phyloP scores from a whole-genome alignment of 1,140 invertebrate genomes.

The Megalopta genalis region DNA sequence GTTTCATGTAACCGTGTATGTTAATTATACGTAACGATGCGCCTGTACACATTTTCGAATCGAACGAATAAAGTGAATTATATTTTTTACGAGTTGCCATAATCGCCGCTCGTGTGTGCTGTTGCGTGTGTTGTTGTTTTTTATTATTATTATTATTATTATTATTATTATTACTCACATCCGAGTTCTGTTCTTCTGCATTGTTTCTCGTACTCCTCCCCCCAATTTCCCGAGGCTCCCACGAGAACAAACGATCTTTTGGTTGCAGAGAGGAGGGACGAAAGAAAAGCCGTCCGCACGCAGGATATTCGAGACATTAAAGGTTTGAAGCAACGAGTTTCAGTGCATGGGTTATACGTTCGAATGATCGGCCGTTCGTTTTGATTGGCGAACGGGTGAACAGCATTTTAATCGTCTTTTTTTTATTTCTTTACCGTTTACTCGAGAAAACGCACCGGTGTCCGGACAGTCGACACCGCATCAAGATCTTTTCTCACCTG shows the following conservation, averaged over 20 bases:
- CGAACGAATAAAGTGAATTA: conserved; percentile 63
- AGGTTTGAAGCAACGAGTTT: conserved; percentile 74
- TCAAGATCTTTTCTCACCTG: not conserved
- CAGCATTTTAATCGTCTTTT: conserved; percentile 21
- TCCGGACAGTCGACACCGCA: conserved; percentile 23
- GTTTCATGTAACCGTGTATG: conserved; percentile 47
- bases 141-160: too few relatives aligned
- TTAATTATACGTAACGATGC: not conserved
- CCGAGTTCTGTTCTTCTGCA: too few relatives aligned
- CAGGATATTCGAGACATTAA: conserved; percentile 79
- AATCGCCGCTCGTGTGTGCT: conserved; percentile 36
- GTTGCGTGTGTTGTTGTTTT: not conserved
- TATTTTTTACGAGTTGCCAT: conserved; percentile 44
- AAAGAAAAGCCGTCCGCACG: conserved; percentile 69
- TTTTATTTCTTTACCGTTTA: conserved; percentile 13
- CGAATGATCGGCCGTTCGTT: conserved; percentile 18
- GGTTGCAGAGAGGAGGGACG: conserved; percentile 73
- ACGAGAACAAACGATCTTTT: conserved; percentile 54
- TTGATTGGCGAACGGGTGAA: conserved; percentile 18
- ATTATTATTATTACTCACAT: too few relatives aligned
- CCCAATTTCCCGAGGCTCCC: conserved; percentile 10
- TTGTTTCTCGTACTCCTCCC: too few relatives aligned
- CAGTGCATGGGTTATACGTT: conserved; percentile 61
- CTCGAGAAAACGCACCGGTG: conserved; percentile 19
- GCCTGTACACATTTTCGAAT: conserved; percentile 50